Conservation (phyloP, 2,888 invertebrate genomes). For the Oxyscelio sp. region DNA sequence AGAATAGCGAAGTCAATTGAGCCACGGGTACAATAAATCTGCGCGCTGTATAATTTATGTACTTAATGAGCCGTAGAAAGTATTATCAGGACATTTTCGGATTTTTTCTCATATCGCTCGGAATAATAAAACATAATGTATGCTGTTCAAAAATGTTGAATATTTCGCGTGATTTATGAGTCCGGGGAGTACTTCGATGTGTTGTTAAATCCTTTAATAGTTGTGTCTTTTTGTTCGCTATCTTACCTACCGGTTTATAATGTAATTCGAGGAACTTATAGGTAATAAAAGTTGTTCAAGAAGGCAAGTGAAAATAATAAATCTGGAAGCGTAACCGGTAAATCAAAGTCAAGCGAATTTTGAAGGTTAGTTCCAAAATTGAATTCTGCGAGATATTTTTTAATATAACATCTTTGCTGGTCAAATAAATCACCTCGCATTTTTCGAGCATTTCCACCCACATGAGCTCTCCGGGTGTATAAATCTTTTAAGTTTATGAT, state of each 20-base stretch:
- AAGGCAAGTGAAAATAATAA: slow-evolving; percentile 57
- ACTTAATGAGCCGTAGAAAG: slow-evolving; percentile 38
- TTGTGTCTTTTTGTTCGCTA: neutral
- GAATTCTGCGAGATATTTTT: slow-evolving; percentile 67
- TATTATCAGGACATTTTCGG: slow-evolving; percentile 18
- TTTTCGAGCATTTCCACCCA: slow-evolving; percentile 56
- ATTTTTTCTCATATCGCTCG: neutral
- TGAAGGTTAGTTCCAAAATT: slow-evolving; percentile 64
- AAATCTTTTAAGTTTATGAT: slow-evolving; percentile 47
- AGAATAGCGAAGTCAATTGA: slow-evolving; percentile 2
- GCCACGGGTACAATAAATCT: neutral
- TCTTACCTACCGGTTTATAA: slow-evolving; percentile 42
- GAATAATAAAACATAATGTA: slow-evolving; percentile 40
- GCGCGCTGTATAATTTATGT: slow-evolving; percentile 24
- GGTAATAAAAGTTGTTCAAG: slow-evolving; percentile 53
- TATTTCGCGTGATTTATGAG: slow-evolving; percentile 17
- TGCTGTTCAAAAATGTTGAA: slow-evolving; percentile 16
- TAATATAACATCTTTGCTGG: slow-evolving; percentile 63
- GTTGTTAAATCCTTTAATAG: slow-evolving; percentile 57
- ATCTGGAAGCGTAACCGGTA: slow-evolving; percentile 47
- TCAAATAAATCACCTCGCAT: slow-evolving; percentile 59
- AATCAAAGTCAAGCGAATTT: slow-evolving; percentile 69
- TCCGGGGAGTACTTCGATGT: slow-evolving; percentile 23
- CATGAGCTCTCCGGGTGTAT: slow-evolving; percentile 10
- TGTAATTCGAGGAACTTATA: slow-evolving; percentile 42